These are phyloP conservation scores for Polyommatus iphigenia DNA, from an alignment of 2,888 invertebrate genomes.

Conservation along the genomic window DNA sequence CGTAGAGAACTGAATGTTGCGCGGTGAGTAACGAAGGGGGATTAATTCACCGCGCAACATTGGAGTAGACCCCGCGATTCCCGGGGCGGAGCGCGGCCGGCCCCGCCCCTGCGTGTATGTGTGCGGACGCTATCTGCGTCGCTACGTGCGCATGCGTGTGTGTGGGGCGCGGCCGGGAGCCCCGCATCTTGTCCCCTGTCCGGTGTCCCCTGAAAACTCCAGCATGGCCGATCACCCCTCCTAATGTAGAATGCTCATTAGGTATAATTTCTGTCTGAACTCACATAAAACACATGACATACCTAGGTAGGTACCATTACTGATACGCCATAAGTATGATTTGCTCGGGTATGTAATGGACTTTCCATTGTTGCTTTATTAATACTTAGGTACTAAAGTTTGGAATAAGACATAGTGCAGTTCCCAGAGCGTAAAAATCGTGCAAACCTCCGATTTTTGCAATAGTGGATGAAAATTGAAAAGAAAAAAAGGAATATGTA, in stretches of 20 bases:
- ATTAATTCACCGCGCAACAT: neutral
- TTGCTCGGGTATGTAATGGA: neutral
- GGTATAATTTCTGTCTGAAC: neutral
- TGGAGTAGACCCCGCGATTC: neutral
- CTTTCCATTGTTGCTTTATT: neutral
- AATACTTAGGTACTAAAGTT: too few species aligned
- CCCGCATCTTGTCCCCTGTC: neutral
- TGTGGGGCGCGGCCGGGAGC: neutral
- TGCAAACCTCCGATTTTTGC: too few species aligned
- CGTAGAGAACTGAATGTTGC: neutral
- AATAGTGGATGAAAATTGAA: too few species aligned
- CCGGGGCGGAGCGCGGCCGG: neutral
- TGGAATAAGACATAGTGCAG: too few species aligned
- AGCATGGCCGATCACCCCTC: conserved; percentile 1
- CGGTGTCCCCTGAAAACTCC: neutral
- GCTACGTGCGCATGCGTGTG: neutral
- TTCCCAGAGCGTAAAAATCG: too few species aligned
- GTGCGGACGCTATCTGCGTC: neutral
- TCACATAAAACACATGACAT: neutral
- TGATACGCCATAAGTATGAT: neutral
- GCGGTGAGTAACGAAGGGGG: neutral
- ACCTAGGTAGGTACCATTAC: too few species aligned
- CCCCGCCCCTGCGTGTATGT: neutral
- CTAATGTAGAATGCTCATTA: conserved; percentile 4
- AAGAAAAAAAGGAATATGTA: too few species aligned